Base-by-base conservation (phyloP, 1,140 invertebrate genomes). In the Pseudachorutes palmiensis region DNA sequence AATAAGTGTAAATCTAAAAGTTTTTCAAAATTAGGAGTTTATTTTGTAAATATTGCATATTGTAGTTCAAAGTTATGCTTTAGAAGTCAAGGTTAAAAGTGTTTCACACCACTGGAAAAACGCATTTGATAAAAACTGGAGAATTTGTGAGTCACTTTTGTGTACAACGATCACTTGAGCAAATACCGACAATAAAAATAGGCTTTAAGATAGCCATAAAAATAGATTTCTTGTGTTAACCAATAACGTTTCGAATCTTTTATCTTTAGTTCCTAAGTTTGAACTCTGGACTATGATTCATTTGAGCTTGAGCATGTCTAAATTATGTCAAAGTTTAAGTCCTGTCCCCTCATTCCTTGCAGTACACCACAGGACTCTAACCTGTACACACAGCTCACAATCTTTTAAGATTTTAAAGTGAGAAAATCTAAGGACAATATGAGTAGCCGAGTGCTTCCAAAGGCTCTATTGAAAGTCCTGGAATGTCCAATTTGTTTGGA, bases 401-500 rank as follows among this genome's bases (percentile, higher is more conserved):
- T 9, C 36, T 9, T 41, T 5, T 41, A 5, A 9, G 19, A 41
- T 41, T 41, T 19, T 41, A 41, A 41, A 19, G 19, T 41, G 36
- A 41, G 36, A 19, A n/a, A n/a, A n/a, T n/a, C n/a, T 41, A 41
- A 41, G 19, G 19, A 9, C 19, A 19, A 41, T 19, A 41, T 19
- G 5, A 16, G 12, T 55, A 24, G 24, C 24, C 24, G 5, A 55
- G 51, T 55, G 51, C 5, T 55, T 9, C 12, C 51, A 14, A 22
- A 55, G 12, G 5, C 24, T 14, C 24, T 55, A 5, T 60, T 60
- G 58, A 64, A 51, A 32, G 24, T 62, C 2, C 19, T 68, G 31
- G 66, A 68, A 29, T 68, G 66, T 45, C 66, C 66, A 41, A 60
- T 68, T 2, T 68, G 66, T 32, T 30, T 2, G 31, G 24, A 49